phyloP scores from a whole-genome alignment of 2,888 invertebrate species.

The Pedicia rivosa region DNA sequence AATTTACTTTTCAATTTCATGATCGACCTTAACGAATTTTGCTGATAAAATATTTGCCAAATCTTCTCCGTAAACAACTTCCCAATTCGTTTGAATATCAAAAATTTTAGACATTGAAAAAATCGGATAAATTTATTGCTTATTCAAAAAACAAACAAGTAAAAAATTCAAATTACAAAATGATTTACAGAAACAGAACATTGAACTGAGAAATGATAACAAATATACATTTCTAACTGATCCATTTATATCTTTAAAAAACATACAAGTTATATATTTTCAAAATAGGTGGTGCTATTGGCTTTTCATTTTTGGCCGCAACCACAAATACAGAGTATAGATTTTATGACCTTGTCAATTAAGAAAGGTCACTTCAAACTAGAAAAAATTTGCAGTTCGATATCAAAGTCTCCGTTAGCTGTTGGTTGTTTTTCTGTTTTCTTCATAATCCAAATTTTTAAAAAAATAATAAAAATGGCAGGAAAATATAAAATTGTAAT shows the following conservation, averaged over 20 bases:
- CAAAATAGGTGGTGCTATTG: no score
- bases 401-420: no score
- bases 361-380: no score
- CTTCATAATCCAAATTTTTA: background rate
- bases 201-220: background rate
- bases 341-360: conserved; percentile 14
- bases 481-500: conserved; percentile 46
- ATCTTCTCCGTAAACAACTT: background rate
- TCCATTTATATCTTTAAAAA: no score
- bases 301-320: no score
- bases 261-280: no score
- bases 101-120: conserved; percentile 5
- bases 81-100: conserved; percentile 1
- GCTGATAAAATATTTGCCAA: background rate
- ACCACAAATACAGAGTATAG: no score
- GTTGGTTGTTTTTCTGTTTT: no score
- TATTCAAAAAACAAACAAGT: background rate
- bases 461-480: conserved; percentile 20
- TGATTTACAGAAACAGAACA: no score
- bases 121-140: no score
- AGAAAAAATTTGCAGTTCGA: no score
- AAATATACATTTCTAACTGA: background rate
- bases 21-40: background rate
- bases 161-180: no score
- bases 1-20: background rate